Evolutionary conservation across 1,140 invertebrate species (phyloP), one percentile per base, ranked within the genome.

Genomic region (Adelges cooleyi): DNA sequence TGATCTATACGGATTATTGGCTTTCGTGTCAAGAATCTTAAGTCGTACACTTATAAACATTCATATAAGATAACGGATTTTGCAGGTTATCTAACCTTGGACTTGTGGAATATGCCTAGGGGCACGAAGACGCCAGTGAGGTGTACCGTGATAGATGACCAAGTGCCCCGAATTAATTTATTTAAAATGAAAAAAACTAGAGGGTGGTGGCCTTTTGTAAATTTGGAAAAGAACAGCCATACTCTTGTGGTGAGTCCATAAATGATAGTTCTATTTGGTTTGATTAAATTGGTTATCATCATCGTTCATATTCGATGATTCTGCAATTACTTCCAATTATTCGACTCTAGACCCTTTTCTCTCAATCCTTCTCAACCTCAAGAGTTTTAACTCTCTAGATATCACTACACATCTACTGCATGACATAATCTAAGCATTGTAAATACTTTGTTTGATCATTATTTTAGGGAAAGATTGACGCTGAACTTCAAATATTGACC

Each of bases 131-230:
- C 75, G n/a, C 74, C 79, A 0, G 77, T 80, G 66, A 76, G 75
- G 15, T 86, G 84, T 68, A 78, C 78, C 66, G 81, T 84, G 72
- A 72, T 86, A 73, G 67, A 83, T 75, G 70, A 77, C 71, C 15
- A 78, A 72, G 69, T 83, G 78, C 79, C 83, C 11, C 80, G 78
- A 66, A 75, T 92, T 18, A 89, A 89, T 76, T 75, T 94, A 18
- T 95, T 95, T 73, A 84, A 85, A 73, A 76, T 83, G 27, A 81
- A 80, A 70, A 75, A 81, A 46, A 80, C 84, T 3, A 82, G 81
- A 71, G 89, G 86, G 2, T 94, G 90, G 90, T 94, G 90, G 87
- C 89, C 90, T 42, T 83, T 86, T 69, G 75, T 71, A 36, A 77
- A 76, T 48, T 78, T 70, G 42, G 67, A 70, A 11, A 69, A 72